These are phyloP conservation scores for Hemichromis elongatus DNA, from an alignment of 2,113 vertebrate species.

Conservation along the genomic window DNA sequence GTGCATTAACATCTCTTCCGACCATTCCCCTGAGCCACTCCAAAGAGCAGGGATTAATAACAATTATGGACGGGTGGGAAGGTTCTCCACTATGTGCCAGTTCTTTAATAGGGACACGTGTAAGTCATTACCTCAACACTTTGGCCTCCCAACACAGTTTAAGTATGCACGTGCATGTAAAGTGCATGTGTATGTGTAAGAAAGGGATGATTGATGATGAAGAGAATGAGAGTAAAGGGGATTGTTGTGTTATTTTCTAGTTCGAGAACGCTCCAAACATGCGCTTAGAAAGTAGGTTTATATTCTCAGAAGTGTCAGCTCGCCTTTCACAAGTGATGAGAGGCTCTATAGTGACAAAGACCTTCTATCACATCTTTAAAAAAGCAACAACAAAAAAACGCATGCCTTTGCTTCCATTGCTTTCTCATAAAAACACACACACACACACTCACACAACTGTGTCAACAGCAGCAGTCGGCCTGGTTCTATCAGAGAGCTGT, in stretches of 20 bases:
- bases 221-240: constrained; percentile 1
- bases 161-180: constrained; percentile 41
- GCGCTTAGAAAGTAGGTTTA: constrained; percentile 31
- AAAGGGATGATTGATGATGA: constrained; percentile 56
- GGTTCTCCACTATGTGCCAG: constrained; percentile 64
- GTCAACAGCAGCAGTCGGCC: background rate
- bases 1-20: constrained; percentile 36
- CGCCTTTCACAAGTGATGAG: constrained; percentile 40
- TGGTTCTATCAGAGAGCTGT: constrained; percentile 30
- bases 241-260: constrained; percentile 3
- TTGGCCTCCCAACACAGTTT: constrained; percentile 48
- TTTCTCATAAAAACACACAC: background rate
- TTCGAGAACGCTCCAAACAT: constrained; percentile 15
- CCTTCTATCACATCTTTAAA: constrained; percentile 36
- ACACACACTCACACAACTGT: background rate
- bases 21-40: constrained; percentile 45
- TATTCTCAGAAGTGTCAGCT: constrained; percentile 29
- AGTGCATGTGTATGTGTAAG: constrained; percentile 28
- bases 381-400: background rate
- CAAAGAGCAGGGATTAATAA: constrained; percentile 69
- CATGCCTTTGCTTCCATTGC: background rate
- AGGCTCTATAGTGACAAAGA: constrained; percentile 51
- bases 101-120: constrained; percentile 75
- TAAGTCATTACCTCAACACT: constrained; percentile 75
- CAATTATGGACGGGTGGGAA: constrained; percentile 69